These are phyloP conservation scores for Bilobella aurantiaca DNA, from an alignment of 1,140 invertebrate species.

Conservation along the genomic window DNA sequence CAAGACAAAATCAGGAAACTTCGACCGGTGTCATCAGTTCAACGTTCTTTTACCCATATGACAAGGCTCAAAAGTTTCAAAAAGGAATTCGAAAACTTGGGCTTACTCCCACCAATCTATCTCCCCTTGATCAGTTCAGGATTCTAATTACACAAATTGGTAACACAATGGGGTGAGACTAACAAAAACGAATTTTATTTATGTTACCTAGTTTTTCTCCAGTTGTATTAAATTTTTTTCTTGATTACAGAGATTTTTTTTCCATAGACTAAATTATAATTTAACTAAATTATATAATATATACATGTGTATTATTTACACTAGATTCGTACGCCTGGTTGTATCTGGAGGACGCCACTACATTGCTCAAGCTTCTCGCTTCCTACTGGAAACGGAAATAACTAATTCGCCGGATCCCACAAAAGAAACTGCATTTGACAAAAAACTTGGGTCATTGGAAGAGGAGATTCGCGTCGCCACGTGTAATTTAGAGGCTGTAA, in stretches of 20 bases:
- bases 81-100: conserved; percentile 83
- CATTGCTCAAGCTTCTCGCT: conserved; percentile 78
- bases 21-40: conserved; percentile 35
- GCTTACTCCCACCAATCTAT: conserved; percentile 64
- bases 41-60: conserved; percentile 54
- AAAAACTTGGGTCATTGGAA: conserved; percentile 48
- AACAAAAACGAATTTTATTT: too few species aligned
- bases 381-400: conserved; percentile 71
- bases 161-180: conserved; percentile 45
- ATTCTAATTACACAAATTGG: conserved; percentile 78
- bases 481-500: conserved; percentile 61
- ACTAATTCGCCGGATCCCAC: too few species aligned
- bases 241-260: background rate
- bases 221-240: too few species aligned
- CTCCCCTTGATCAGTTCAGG: conserved; percentile 87
- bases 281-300: too few species aligned
- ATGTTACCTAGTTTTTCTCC: too few species aligned
- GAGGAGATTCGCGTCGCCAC: conserved; percentile 45
- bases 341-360: conserved; percentile 86
- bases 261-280: background rate
- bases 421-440: too few species aligned
- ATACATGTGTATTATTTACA: conserved; percentile 1
- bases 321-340: conserved; percentile 80
- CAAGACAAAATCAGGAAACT: conserved; percentile 52
- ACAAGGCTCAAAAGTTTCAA: conserved; percentile 90